A percentile compares a stretch with the other conserved stretches of the same genome.
Conservation (phyloP, 2,888 invertebrate species). For the Ditylenchus weischeri region DNA sequence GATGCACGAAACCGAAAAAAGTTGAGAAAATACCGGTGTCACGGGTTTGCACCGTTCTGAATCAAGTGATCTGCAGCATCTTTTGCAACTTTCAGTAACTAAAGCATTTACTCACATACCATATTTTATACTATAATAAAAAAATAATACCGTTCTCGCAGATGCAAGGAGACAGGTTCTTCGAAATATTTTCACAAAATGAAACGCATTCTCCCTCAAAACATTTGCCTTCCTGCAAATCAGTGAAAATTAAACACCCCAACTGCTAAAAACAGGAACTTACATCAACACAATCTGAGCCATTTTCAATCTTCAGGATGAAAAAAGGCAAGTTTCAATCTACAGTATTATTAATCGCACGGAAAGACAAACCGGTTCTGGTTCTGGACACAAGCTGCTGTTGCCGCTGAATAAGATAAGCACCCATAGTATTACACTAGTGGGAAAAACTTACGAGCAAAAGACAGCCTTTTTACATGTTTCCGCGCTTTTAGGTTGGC, state of each 20-base stretch:
- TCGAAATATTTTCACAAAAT: conserved; percentile 28
- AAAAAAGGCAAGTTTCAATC: too few relatives aligned
- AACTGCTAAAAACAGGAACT: too few relatives aligned
- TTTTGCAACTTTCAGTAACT: conserved; percentile 28
- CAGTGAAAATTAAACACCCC: too few relatives aligned
- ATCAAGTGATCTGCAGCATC: conserved; percentile 29
- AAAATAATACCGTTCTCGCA: conserved; percentile 32
- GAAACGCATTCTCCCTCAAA: conserved; percentile 29
- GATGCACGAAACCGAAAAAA: conserved; percentile 14
- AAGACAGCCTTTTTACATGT: conserved; percentile 29
- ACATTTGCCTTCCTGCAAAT: conserved; percentile 32
- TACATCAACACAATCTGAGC: conserved; percentile 25
- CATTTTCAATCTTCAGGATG: conserved; percentile 23
- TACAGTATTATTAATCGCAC: too few relatives aligned
- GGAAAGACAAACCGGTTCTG: conserved; percentile 10
- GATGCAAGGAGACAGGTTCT: conserved; percentile 28
- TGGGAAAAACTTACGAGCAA: conserved; percentile 31
- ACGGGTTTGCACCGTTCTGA: conserved; percentile 31
- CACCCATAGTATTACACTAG: too few relatives aligned
- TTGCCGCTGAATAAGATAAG: conserved; percentile 27
- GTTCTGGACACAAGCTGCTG: conserved; percentile 32
- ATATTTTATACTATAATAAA: not conserved
- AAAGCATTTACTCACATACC: not conserved
- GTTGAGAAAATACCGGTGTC: not conserved
- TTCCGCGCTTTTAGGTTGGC: conserved; percentile 30